Conservation (phyloP, 2,113 vertebrate species). For the Paracanthobrama guichenoti region DNA sequence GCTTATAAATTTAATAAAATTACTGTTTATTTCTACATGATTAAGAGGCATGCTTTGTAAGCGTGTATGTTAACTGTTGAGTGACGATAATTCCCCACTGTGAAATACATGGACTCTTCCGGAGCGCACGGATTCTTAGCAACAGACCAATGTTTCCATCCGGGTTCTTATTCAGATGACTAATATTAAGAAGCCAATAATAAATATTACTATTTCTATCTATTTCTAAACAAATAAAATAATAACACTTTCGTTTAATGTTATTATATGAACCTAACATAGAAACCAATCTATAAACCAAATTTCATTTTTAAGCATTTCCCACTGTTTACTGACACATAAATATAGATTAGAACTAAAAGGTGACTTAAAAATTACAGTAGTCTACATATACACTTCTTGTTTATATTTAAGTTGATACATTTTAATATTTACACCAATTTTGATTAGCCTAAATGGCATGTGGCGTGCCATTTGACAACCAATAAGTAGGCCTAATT, state of each 20-base stretch:
- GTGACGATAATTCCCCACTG: neutral
- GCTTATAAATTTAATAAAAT: no score
- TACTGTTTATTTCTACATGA: neutral
- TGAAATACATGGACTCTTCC: neutral
- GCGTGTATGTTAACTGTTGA: neutral
- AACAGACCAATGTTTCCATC: constrained; percentile 43
- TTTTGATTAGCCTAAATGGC: no score
- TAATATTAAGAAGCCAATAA: neutral
- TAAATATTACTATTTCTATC: neutral
- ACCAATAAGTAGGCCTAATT: no score
- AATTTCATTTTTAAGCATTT: neutral
- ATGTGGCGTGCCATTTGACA: no score
- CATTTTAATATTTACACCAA: no score
- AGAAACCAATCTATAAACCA: neutral
- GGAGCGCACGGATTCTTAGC: constrained; percentile 29
- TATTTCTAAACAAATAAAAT: neutral
- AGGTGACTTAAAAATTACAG: neutral
- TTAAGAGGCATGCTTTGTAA: neutral
- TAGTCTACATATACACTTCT: neutral
- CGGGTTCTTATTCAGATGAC: constrained; percentile 26
- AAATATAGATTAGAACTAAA: neutral
- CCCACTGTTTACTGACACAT: neutral
- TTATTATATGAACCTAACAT: neutral
- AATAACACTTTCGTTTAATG: neutral
- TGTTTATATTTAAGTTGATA: no score